Conservation (phyloP, 2,797 vertebrate genomes). For the Euphonia xanthogaster region DNA sequence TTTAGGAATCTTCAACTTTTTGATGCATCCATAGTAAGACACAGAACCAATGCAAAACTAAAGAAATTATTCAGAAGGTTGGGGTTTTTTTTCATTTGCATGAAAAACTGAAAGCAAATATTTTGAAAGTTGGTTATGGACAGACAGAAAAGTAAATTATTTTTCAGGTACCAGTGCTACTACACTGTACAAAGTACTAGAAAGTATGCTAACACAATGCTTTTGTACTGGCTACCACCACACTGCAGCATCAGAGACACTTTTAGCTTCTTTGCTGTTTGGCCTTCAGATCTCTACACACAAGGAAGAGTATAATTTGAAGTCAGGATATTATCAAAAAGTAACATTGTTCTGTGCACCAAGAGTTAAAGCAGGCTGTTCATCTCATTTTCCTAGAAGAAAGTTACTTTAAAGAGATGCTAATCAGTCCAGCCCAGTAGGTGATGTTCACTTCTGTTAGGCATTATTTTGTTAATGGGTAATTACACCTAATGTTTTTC, state of each 20-base stretch:
- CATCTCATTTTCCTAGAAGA: background rate
- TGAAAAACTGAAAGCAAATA: background rate
- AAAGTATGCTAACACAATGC: background rate
- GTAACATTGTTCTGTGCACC: background rate
- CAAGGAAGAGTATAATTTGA: background rate
- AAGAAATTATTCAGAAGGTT: background rate
- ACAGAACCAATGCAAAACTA: background rate
- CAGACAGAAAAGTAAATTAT: background rate
- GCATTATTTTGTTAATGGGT: background rate
- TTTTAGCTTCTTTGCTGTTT: background rate
- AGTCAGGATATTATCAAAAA: background rate
- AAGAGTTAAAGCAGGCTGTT: background rate
- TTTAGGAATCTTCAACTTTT: background rate
- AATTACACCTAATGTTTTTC: background rate
- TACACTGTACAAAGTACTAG: background rate
- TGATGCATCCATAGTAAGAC: background rate
- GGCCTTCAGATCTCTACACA: background rate
- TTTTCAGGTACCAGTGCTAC: background rate
- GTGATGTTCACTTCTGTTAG: background rate
- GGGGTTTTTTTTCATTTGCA: background rate
- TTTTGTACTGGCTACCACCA: background rate
- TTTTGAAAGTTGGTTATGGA: background rate
- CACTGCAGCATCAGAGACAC: background rate
- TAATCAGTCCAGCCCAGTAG: background rate
- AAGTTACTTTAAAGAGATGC: background rate